Conservation (phyloP, 2,797 vertebrate species). For the Sebastes jordani region DNA sequence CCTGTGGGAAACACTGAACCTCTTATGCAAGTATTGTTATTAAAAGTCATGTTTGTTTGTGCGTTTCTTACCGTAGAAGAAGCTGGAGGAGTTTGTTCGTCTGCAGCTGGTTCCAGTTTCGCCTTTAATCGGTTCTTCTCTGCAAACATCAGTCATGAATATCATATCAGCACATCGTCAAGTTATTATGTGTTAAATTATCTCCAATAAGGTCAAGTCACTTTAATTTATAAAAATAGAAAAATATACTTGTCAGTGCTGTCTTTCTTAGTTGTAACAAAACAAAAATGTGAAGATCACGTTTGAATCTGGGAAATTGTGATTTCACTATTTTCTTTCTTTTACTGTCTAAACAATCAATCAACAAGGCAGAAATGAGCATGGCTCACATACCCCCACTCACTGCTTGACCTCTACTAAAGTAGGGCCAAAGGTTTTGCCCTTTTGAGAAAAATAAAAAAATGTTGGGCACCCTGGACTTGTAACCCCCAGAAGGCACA, state of each 20-base stretch:
- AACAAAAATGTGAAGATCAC: no score
- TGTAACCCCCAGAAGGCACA: no score
- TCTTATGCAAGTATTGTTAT: neutral
- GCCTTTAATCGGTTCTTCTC: conserved; percentile 45
- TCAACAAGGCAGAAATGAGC: neutral
- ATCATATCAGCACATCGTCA: neutral
- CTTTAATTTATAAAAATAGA: neutral
- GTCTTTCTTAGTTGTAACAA: no score
- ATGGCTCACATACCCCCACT: no score
- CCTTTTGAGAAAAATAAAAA: no score
- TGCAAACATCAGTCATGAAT: conserved; percentile 17
- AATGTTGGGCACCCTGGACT: no score
- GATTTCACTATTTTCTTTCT: no score
- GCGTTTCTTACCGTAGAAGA: conserved; percentile 18
- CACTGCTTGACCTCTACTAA: no score
- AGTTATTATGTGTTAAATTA: no score
- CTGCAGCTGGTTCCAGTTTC: conserved; percentile 11
- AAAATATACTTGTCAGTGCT: no score
- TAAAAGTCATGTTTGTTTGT: neutral
- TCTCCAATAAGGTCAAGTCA: neutral
- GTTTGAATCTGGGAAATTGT: no score
- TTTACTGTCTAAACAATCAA: neutral
- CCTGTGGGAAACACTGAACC: neutral
- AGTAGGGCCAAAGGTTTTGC: no score
- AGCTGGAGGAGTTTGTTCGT: neutral